phyloP scores from a whole-genome alignment of 2,113 vertebrate genomes.

The Indicator maculatus region DNA sequence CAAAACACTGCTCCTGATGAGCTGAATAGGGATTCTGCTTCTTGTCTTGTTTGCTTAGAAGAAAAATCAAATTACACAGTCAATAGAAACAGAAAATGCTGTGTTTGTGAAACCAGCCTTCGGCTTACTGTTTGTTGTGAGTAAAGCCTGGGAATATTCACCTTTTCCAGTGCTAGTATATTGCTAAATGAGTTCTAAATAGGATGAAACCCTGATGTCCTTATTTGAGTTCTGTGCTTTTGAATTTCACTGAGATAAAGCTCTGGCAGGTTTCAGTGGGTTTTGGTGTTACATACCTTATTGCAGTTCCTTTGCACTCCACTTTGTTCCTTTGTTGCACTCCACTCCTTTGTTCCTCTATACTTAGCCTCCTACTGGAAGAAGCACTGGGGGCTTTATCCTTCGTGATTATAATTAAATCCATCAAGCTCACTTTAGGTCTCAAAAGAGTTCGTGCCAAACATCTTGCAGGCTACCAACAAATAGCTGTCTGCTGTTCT shows the following conservation, averaged over 20 bases:
- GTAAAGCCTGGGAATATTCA: neutral
- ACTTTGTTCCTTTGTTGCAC: neutral
- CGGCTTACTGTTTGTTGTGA: neutral
- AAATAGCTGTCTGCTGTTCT: neutral
- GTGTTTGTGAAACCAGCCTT: neutral
- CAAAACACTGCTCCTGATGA: neutral
- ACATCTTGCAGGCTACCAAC: neutral
- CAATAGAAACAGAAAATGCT: neutral
- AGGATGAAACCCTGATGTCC: neutral
- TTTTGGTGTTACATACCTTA: accelerated
- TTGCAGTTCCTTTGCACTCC: neutral
- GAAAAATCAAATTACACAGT: neutral
- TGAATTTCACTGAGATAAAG: neutral
- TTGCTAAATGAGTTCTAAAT: neutral
- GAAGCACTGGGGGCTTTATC: neutral
- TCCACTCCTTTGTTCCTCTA: neutral
- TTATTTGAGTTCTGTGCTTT: neutral
- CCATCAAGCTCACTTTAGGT: neutral
- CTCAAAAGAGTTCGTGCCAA: neutral
- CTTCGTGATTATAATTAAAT: neutral
- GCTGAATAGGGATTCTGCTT: neutral
- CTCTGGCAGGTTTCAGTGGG: neutral
- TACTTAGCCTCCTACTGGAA: neutral
- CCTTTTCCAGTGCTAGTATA: neutral
- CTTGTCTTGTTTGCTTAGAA: neutral